Conservation (phyloP, 2,113 vertebrate species). For the Archilochus colubris region DNA sequence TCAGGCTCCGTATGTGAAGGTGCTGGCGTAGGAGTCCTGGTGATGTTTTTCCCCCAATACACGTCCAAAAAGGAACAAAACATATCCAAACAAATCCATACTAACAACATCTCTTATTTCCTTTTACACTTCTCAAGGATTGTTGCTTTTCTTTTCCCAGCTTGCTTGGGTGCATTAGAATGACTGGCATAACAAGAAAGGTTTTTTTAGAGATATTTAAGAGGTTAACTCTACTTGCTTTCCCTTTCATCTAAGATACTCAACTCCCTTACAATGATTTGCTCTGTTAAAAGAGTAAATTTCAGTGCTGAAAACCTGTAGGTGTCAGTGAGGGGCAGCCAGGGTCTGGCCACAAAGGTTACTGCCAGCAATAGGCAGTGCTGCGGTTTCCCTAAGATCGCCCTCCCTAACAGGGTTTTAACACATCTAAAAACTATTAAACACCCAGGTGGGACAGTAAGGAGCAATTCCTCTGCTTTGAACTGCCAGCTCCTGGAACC, state of each 20-base stretch:
- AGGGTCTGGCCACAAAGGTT: background rate
- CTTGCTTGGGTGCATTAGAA: background rate
- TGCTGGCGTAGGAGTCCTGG: background rate
- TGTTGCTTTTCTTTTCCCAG: background rate
- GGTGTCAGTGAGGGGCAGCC: background rate
- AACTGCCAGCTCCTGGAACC: background rate
- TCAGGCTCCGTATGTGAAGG: background rate
- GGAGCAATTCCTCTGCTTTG: background rate
- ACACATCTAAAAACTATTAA: background rate
- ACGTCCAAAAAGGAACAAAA: slow-evolving; percentile 1
- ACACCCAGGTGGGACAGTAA: background rate
- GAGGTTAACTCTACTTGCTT: background rate
- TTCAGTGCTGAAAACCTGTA: background rate
- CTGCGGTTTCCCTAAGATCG: rapidly evolving
- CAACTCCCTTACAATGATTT: background rate
- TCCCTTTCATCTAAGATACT: background rate
- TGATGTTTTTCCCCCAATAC: background rate
- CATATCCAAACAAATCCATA: background rate
- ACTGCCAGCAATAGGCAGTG: background rate
- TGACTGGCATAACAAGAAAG: background rate
- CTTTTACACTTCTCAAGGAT: background rate
- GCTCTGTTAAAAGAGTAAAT: background rate
- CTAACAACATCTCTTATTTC: background rate
- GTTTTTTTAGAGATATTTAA: background rate
- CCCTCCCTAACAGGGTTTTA: background rate